phyloP scores from a whole-genome alignment of 2,113 vertebrate genomes.

The Tragelaphus buxtoni region DNA sequence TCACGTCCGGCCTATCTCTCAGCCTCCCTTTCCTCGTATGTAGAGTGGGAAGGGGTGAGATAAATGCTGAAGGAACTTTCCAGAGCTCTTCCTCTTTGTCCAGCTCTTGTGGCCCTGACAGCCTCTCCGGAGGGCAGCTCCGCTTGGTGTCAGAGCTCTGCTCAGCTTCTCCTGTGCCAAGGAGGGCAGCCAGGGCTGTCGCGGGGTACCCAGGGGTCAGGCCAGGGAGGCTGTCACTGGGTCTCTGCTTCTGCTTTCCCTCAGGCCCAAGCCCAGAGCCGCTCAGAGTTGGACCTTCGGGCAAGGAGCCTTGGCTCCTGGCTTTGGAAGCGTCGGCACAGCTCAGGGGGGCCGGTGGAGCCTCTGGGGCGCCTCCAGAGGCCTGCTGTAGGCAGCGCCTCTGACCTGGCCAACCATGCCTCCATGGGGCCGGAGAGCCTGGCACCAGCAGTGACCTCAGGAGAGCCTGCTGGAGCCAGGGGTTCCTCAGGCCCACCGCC shows the following conservation, averaged over 20 bases:
- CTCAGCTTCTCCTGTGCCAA: background rate
- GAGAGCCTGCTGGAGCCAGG: background rate
- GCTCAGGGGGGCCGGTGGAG: background rate
- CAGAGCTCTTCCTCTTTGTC: background rate
- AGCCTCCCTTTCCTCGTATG: background rate
- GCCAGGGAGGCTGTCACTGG: background rate
- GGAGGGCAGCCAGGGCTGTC: background rate
- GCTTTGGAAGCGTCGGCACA: background rate
- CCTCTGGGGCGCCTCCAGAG: constrained; percentile 65
- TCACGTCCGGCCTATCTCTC: background rate
- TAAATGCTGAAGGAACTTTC: background rate
- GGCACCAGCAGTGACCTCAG: background rate
- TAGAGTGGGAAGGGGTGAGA: background rate
- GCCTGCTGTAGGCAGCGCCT: constrained; percentile 72
- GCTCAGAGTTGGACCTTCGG: constrained; percentile 80
- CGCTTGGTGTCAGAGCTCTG: background rate
- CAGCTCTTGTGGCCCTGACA: background rate
- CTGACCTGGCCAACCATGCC: constrained; percentile 43
- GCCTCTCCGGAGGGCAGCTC: background rate
- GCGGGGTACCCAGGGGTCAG: background rate
- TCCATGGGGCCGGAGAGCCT: accelerated
- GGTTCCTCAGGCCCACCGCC: background rate
- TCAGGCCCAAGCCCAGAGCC: constrained; percentile 72
- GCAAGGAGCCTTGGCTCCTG: constrained; percentile 38
- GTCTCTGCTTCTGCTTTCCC: background rate